Conservation (phyloP, 2,888 invertebrate genomes). For the Oxytorus armatus region DNA sequence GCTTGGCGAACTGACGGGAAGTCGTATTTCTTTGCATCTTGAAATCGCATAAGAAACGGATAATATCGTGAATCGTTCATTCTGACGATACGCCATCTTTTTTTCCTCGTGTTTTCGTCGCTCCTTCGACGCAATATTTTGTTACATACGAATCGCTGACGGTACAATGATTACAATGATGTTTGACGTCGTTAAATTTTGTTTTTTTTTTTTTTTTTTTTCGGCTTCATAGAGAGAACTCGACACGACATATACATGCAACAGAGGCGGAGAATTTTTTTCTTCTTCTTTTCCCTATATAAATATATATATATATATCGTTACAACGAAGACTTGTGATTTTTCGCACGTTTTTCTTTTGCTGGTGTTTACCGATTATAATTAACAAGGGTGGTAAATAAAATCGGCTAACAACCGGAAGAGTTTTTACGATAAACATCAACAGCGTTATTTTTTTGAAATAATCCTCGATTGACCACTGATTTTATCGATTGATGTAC, state of each 20-base stretch:
- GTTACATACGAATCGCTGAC: slow-evolving; percentile 40
- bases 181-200: slow-evolving; percentile 35
- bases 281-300: background rate
- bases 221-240: slow-evolving; percentile 46
- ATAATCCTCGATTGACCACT: slow-evolving; percentile 27
- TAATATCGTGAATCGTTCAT: slow-evolving; percentile 39
- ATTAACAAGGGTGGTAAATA: slow-evolving; percentile 36
- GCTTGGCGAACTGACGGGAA: slow-evolving; percentile 71
- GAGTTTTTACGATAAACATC: slow-evolving; percentile 45
- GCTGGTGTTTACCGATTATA: slow-evolving; percentile 25
- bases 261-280: slow-evolving; percentile 40
- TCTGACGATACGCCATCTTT: slow-evolving; percentile 19
- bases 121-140: slow-evolving; percentile 44
- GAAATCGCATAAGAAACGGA: slow-evolving; percentile 41
- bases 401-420: slow-evolving; percentile 34
- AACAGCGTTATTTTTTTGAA: slow-evolving; percentile 35
- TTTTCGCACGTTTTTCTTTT: slow-evolving; percentile 24
- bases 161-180: slow-evolving; percentile 36
- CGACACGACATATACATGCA: slow-evolving; percentile 37
- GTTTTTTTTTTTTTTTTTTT: too few species aligned
- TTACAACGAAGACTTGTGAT: slow-evolving; percentile 50
- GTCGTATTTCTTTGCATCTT: slow-evolving; percentile 61
- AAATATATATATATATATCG: too few species aligned
- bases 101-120: slow-evolving; percentile 47
- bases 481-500: background rate